Evolutionary conservation across 2,888 invertebrate species (phyloP).

Genomic region (Hydriomena furcata): DNA sequence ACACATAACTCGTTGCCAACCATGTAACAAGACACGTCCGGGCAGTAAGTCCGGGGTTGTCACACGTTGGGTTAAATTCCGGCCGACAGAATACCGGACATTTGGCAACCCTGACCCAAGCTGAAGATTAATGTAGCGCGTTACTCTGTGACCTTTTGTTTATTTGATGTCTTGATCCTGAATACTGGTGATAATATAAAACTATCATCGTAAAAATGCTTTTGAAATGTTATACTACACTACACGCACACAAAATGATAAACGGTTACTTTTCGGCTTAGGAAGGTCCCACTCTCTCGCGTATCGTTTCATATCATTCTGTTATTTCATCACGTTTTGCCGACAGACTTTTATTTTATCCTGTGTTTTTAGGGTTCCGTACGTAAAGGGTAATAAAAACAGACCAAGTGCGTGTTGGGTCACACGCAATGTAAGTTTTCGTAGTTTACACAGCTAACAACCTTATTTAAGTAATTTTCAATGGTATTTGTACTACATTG

Average conservation of each 20-base stretch:
- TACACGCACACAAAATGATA: background rate
- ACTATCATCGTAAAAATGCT: too few species aligned
- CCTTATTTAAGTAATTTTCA: too few species aligned
- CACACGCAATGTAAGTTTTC: too few species aligned
- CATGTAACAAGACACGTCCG: background rate
- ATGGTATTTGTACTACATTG: too few species aligned
- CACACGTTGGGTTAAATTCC: background rate
- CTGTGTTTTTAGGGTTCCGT: too few species aligned
- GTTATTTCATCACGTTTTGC: too few species aligned
- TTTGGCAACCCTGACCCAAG: background rate
- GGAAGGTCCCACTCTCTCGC: background rate
- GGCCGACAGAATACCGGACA: background rate
- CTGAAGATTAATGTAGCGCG: slow-evolving; percentile 18
- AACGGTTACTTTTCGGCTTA: background rate
- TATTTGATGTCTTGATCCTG: slow-evolving; percentile 23
- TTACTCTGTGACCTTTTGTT: slow-evolving; percentile 14
- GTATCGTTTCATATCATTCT: background rate
- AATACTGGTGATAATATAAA: slow-evolving; percentile 1
- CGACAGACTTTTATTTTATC: too few species aligned
- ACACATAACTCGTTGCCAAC: too few species aligned
- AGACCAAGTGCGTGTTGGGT: too few species aligned
- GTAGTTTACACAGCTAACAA: too few species aligned
- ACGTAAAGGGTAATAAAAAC: too few species aligned
- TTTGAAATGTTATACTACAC: too few species aligned
- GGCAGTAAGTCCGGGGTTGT: background rate